A percentile compares a stretch with the other conserved stretches of the same genome.
These are phyloP conservation scores for Lasioglossum villosulum DNA, from an alignment of 2,888 invertebrate species.

Conservation along the genomic window DNA sequence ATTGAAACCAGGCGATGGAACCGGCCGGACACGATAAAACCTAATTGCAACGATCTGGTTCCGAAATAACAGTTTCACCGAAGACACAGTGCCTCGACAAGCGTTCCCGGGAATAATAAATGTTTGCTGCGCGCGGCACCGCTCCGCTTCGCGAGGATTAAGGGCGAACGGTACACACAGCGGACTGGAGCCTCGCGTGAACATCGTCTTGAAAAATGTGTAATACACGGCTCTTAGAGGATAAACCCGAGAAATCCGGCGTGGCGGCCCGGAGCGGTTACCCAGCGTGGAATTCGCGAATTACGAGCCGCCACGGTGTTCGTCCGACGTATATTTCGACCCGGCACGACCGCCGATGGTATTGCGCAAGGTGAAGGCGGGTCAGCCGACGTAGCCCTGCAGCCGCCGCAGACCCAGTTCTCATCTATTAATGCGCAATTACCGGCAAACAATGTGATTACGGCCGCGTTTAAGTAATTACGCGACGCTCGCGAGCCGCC, in stretches of 20 bases:
- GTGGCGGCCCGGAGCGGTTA: constrained; percentile 56
- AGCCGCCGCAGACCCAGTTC: constrained; percentile 77
- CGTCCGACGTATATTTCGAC: constrained; percentile 65
- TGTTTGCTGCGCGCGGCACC: constrained; percentile 28
- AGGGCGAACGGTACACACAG: constrained; percentile 53
- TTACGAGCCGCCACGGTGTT: constrained; percentile 38
- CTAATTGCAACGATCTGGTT: constrained; percentile 24
- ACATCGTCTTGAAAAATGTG: constrained; percentile 62
- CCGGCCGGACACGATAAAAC: constrained; percentile 8
- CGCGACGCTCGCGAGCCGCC: constrained; percentile 67
- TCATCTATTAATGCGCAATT: constrained; percentile 82
- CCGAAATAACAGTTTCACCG: constrained; percentile 36
- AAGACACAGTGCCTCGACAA: constrained; percentile 6
- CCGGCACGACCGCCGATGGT: constrained; percentile 52
- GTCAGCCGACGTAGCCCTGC: constrained; percentile 57
- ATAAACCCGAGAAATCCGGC: constrained; percentile 59
- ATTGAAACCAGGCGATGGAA: constrained; percentile 8
- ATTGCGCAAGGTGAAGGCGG: constrained; percentile 72
- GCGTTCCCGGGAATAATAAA: constrained; percentile 49
- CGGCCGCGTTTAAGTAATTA: constrained; percentile 76
- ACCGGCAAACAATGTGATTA: constrained; percentile 80
- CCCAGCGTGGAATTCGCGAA: constrained; percentile 67
- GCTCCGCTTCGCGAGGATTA: constrained; percentile 42
- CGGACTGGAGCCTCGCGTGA: constrained; percentile 59
- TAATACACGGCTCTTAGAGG: constrained; percentile 66